Percentiles rank a stretch among this genome's conserved stretches.
Conservation (phyloP, 2,113 vertebrate species). For the Tinamus guttatus region DNA sequence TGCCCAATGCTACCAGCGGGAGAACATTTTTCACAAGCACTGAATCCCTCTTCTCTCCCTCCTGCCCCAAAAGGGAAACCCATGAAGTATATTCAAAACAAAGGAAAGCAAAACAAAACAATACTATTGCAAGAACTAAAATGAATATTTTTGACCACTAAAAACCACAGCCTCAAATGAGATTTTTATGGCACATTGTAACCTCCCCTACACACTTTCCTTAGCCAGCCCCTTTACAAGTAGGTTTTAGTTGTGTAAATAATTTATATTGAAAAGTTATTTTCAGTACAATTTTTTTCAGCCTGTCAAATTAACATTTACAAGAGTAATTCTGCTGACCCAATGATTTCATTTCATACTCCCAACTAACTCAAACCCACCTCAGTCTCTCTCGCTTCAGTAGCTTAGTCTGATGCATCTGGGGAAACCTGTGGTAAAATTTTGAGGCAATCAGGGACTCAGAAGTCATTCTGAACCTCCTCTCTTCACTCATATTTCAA, state of each 20-base stretch:
- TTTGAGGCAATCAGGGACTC: background rate
- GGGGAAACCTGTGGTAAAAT: background rate
- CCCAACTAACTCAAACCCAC: background rate
- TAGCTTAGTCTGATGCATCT: background rate
- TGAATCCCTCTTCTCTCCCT: background rate
- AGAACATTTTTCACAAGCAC: background rate
- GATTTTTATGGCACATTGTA: background rate
- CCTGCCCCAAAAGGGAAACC: accelerated
- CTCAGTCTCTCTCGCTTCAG: background rate
- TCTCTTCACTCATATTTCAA: slow-evolving; percentile 15
- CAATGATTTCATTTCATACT: background rate
- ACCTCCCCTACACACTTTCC: background rate
- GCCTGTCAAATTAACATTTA: background rate
- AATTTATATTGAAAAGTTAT: background rate
- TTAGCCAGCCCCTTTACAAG: background rate
- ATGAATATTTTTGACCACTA: background rate
- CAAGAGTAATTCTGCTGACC: background rate
- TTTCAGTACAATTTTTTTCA: background rate
- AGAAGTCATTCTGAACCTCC: background rate
- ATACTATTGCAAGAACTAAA: background rate
- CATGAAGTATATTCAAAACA: background rate
- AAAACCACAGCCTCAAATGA: background rate
- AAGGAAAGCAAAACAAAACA: background rate
- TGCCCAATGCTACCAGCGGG: background rate
- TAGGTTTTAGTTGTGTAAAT: background rate